Evolutionary conservation across 2,113 vertebrate genomes (phyloP).

Genomic region (Tapirus terrestris): DNA sequence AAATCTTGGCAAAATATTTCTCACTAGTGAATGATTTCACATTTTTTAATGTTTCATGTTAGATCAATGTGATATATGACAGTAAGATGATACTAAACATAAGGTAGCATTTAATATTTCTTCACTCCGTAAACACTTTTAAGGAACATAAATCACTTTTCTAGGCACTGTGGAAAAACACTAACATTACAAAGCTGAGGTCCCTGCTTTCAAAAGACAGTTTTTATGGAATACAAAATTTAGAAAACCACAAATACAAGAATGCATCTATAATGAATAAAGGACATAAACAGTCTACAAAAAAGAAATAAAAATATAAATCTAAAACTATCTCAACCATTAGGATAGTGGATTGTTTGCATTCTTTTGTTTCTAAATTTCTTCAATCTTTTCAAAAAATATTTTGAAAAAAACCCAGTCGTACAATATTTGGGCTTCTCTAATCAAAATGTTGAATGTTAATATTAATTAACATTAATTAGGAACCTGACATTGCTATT

Average conservation of each 20-base stretch:
- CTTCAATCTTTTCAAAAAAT: not conserved
- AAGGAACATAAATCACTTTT: not conserved
- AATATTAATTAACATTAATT: constrained; percentile 10
- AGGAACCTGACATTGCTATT: not conserved
- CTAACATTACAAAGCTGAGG: not conserved
- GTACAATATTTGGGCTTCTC: not conserved
- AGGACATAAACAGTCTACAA: not conserved
- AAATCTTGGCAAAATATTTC: not conserved
- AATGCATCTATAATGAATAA: not conserved
- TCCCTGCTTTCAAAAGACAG: not conserved
- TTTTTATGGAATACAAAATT: constrained; percentile 18
- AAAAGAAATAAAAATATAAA: constrained; percentile 19
- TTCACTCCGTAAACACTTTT: constrained; percentile 12
- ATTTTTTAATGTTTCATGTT: constrained; percentile 1
- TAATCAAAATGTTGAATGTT: not conserved
- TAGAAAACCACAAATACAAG: constrained; percentile 5
- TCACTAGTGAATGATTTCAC: constrained; percentile 18
- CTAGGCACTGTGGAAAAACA: not conserved
- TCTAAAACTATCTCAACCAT: not conserved
- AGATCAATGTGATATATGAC: not conserved
- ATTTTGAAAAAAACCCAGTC: not conserved
- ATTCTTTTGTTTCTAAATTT: constrained; percentile 16
- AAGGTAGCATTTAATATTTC: constrained; percentile 6
- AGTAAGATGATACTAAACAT: not conserved
- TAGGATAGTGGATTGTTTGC: not conserved